These are phyloP conservation scores for Leucozona laternaria DNA, from an alignment of 2,888 invertebrate genomes.

Conservation along the genomic window DNA sequence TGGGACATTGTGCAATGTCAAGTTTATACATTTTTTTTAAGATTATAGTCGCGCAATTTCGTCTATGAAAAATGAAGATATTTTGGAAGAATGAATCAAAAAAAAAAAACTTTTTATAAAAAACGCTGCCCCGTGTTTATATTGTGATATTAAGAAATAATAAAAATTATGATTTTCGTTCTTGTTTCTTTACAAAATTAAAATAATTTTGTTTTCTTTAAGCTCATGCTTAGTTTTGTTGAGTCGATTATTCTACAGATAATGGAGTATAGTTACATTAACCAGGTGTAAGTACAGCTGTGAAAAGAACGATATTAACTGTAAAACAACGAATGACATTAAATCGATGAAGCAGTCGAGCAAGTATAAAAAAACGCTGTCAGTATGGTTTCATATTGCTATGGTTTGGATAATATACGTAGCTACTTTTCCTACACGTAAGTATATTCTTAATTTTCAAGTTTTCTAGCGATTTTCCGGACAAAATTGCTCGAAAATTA, in stretches of 20 bases:
- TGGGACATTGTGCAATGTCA: conserved; percentile 72
- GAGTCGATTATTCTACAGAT: neutral
- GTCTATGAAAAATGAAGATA: conserved; percentile 12
- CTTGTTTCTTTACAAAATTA: conserved; percentile 37
- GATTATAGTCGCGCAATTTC: conserved; percentile 51
- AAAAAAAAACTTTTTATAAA: conserved; percentile 1
- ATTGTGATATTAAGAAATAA: conserved; percentile 74
- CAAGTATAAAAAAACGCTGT: too few species aligned
- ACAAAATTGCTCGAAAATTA: too few species aligned
- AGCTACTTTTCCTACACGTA: too few species aligned
- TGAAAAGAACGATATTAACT: too few species aligned
- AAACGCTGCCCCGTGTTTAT: conserved; percentile 65
- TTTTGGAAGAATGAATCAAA: conserved; percentile 32
- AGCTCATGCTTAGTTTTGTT: neutral
- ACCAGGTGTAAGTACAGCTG: too few species aligned
- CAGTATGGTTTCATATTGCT: too few species aligned
- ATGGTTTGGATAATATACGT: too few species aligned
- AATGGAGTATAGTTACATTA: too few species aligned
- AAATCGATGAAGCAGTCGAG: too few species aligned
- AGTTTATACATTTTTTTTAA: conserved; percentile 23
- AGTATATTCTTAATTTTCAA: too few species aligned
- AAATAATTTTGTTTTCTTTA: conserved; percentile 8
- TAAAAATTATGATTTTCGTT: conserved; percentile 49
- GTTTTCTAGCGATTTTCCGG: too few species aligned
- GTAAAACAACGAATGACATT: too few species aligned